phyloP scores from a whole-genome alignment of 2,113 vertebrate genomes.

The Accipiter cooperii region DNA sequence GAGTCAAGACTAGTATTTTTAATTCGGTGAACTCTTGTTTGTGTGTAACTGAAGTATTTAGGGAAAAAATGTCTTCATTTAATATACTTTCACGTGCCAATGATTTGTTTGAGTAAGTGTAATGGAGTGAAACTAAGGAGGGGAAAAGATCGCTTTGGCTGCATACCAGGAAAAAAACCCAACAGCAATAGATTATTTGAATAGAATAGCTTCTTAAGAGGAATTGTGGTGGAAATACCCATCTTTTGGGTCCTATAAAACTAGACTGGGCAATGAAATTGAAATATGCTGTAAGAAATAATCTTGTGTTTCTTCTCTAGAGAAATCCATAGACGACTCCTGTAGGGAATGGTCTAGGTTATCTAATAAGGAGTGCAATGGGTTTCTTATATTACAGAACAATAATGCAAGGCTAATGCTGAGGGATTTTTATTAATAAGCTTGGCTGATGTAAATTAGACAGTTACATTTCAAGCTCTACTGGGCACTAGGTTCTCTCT shows the following conservation, averaged over 20 bases:
- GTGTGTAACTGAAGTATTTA: not conserved
- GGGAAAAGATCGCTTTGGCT: not conserved
- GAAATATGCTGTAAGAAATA: not conserved
- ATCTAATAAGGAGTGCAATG: not conserved
- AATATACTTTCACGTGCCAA: not conserved
- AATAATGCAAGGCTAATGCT: not conserved
- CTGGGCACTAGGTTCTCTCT: not conserved
- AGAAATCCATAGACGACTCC: not conserved
- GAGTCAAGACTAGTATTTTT: not conserved
- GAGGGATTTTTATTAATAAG: not conserved
- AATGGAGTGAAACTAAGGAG: slow-evolving; percentile 10
- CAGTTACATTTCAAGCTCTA: not conserved
- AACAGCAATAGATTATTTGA: not conserved
- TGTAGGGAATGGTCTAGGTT: not conserved
- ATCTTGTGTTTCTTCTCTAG: slow-evolving; percentile 8
- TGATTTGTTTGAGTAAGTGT: slow-evolving; percentile 3
- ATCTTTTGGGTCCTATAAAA: slow-evolving; percentile 1
- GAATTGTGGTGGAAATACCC: not conserved
- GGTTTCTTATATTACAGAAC: not conserved
- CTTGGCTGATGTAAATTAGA: not conserved
- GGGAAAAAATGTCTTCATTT: not conserved
- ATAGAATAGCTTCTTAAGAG: not conserved
- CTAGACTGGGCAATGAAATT: slow-evolving; percentile 24
- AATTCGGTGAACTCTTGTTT: not conserved
- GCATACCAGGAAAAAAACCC: not conserved